Base-by-base conservation (phyloP, 2,797 vertebrate genomes). In the Potorous gilbertii region DNA sequence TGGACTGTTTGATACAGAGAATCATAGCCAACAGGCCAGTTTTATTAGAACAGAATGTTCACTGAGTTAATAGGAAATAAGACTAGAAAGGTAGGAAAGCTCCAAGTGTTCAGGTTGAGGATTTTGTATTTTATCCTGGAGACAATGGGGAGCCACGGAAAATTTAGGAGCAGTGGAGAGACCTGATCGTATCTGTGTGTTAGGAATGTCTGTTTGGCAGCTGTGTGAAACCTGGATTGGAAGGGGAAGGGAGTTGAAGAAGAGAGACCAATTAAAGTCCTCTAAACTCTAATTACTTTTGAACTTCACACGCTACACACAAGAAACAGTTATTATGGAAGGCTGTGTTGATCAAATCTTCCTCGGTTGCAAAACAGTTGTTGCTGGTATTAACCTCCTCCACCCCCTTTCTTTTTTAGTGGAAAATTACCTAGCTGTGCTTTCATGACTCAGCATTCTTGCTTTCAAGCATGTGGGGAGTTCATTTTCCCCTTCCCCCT, bases 401-500 rank as follows among this genome's bases (percentile, higher is more conserved):
- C 40, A 10, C 9, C 21, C 3, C 74, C n/a, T 89, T 54, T 96
- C 74, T 31, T 52, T 54, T 54, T 90, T 34, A 90, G 54, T 34
- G 89, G 52, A 54, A 90, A 90, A 90, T 54, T 90, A 34, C 54
- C 89, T 52, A 90, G 11, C 29, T 90, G 28, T 5, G 18, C 28
- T 52, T 90, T 90, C 52, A 29, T 52, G 89, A 34, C 89, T 90
- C 54, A 54, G 21, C 28, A 52, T 52, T 52, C 89, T 90, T 90
- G 89, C 52, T 94, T 97, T 97, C 94, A 81, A 97, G 97, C 95
- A 95, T 97, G 96, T 95, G 97, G 91, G 92, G 97, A 98, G 97
- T 98, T 98, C 98, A 98, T 98, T 98, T 96, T 94, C 89, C 97
- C 97, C 55, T 97, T 96, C 97, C 34, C 54, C 55, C 96, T 97